Conservation (phyloP, 2,113 vertebrate species). For the Pedionomus torquatus region DNA sequence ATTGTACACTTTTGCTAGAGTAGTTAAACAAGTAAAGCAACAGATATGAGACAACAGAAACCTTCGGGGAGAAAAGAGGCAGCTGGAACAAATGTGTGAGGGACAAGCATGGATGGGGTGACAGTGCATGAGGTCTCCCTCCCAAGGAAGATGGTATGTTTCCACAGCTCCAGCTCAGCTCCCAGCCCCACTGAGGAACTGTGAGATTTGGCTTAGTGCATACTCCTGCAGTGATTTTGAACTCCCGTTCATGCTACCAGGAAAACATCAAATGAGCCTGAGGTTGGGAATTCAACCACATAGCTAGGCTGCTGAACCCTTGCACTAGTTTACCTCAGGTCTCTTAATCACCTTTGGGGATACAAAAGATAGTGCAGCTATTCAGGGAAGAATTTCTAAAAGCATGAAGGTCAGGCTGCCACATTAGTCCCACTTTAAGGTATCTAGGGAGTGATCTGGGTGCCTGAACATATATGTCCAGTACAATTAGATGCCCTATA, state of each 20-base stretch:
- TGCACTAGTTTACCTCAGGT: not conserved
- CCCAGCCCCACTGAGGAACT: not conserved
- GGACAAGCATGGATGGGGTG: not conserved
- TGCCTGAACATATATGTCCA: not conserved
- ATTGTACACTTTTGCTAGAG: not conserved
- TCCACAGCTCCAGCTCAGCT: not conserved
- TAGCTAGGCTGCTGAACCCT: not conserved
- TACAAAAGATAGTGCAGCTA: not conserved
- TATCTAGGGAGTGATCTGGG: not conserved
- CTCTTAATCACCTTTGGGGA: not conserved
- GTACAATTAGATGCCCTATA: not conserved
- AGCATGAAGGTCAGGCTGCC: not conserved
- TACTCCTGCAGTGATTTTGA: too few species aligned
- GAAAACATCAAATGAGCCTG: not conserved
- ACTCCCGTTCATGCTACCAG: not conserved
- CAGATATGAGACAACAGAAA: not conserved
- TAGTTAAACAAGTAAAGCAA: not conserved
- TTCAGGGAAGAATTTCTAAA: not conserved
- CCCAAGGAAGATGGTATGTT: not conserved
- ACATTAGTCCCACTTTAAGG: not conserved
- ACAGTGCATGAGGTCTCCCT: not conserved
- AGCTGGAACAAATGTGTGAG: not conserved
- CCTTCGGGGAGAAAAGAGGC: not conserved
- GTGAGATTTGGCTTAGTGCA: accelerated
- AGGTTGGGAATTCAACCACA: not conserved